These are phyloP conservation scores for Polyergus mexicanus DNA, from an alignment of 1,140 invertebrate species.

Conservation along the genomic window DNA sequence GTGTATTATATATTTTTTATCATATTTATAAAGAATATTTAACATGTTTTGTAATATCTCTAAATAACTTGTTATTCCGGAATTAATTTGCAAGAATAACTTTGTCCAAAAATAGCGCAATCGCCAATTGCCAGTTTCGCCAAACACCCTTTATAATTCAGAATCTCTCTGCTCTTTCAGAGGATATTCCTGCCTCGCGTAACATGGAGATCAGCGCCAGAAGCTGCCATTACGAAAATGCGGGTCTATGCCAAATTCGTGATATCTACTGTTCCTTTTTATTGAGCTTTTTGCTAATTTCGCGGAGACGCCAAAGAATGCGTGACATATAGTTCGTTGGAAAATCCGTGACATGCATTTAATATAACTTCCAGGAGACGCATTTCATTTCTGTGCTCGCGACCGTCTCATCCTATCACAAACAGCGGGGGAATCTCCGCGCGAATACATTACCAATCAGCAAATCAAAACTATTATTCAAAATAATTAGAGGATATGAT, in stretches of 20 bases:
- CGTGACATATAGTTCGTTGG: slow-evolving; percentile 6
- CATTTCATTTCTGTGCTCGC: slow-evolving; percentile 13
- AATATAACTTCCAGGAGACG: slow-evolving; percentile 46
- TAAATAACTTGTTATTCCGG: slow-evolving; percentile 6
- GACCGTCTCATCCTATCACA: slow-evolving; percentile 3
- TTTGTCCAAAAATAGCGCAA: slow-evolving; percentile 29
- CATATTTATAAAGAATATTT: neutral
- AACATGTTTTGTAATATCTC: neutral
- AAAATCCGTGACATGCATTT: slow-evolving; percentile 24
- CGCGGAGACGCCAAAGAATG: slow-evolving; percentile 57
- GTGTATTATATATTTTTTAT: neutral
- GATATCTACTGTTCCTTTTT: slow-evolving; percentile 54
- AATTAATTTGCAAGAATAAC: slow-evolving; percentile 32
- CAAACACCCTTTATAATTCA: slow-evolving; percentile 19
- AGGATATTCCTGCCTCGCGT: slow-evolving; percentile 47
- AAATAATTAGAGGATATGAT: neutral
- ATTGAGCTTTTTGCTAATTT: slow-evolving; percentile 55
- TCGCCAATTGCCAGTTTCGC: slow-evolving; percentile 47
- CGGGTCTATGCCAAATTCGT: slow-evolving; percentile 32
- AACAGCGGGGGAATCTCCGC: neutral
- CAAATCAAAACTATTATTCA: neutral
- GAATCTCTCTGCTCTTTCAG: slow-evolving; percentile 29
- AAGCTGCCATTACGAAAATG: slow-evolving; percentile 57
- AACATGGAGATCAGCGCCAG: slow-evolving; percentile 41
- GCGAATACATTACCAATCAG: neutral